Conservation (phyloP, 2,113 vertebrate genomes). For the Poeciliopsis prolifica region DNA sequence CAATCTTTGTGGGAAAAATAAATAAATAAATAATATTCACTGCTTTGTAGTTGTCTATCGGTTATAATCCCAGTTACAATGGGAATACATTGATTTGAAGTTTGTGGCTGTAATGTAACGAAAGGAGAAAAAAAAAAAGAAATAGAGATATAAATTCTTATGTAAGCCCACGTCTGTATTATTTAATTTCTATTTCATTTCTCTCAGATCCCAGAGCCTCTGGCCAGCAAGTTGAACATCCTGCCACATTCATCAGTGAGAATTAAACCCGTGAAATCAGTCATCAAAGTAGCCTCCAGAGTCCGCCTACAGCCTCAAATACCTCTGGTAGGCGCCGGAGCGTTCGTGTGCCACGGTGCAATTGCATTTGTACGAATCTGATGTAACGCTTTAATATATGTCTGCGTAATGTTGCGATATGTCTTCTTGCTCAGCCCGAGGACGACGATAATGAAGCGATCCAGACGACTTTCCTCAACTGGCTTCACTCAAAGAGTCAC, state of each 20-base stretch:
- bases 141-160: not conserved
- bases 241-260: constrained; percentile 85
- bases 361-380: not conserved
- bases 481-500: constrained; percentile 85
- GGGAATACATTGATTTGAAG: not conserved
- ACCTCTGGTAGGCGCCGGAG: constrained; percentile 80
- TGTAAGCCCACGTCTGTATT: not conserved
- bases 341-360: not conserved
- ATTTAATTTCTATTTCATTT: not conserved
- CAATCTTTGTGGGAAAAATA: no score
- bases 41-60: not conserved
- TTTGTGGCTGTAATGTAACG: not conserved
- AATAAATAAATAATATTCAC: not conserved
- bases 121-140: not conserved
- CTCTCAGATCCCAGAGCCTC: constrained; percentile 83
- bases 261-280: constrained; percentile 84
- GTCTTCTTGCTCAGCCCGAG: constrained; percentile 73
- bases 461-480: constrained; percentile 84
- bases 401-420: not conserved
- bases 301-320: constrained; percentile 84
- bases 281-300: constrained; percentile 82
- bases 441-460: constrained; percentile 82
- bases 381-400: not conserved
- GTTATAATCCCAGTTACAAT: not conserved
- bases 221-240: constrained; percentile 82